Conservation (phyloP, 2,888 invertebrate species). For the Microdon myrmicae region DNA sequence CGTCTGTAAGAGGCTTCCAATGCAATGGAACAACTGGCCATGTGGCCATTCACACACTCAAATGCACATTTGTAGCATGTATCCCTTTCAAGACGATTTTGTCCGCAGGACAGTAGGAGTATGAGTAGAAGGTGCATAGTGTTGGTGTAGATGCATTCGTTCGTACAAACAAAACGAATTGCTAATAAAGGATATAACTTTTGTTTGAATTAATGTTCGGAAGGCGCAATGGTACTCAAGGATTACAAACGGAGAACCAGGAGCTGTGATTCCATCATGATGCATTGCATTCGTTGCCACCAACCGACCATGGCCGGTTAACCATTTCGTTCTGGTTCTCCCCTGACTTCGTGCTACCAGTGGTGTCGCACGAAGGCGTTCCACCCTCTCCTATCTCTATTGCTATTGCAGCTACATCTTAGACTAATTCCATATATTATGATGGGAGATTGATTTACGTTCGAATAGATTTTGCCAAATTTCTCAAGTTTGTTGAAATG, state of each 20-base stretch:
- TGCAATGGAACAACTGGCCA: slow-evolving; percentile 39
- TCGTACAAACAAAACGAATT: slow-evolving; percentile 49
- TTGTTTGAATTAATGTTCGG: slow-evolving; percentile 49
- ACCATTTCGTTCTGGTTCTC: slow-evolving; percentile 43
- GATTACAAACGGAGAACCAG: slow-evolving; percentile 12
- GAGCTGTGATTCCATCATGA: slow-evolving; percentile 42
- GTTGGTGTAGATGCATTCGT: slow-evolving; percentile 26
- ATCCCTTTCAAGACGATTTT: too few relatives aligned
- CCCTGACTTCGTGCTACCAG: slow-evolving; percentile 8
- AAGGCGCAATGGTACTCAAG: slow-evolving; percentile 44
- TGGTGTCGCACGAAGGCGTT: slow-evolving; percentile 19
- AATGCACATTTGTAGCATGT: neutral
- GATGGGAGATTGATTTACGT: slow-evolving; percentile 65
- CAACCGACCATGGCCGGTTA: slow-evolving; percentile 33
- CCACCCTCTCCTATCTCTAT: neutral
- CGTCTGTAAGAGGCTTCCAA: slow-evolving; percentile 26
- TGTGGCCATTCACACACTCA: slow-evolving; percentile 19
- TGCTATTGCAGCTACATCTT: slow-evolving; percentile 26
- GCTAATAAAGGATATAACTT: slow-evolving; percentile 52
- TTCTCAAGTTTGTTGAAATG: slow-evolving; percentile 61
- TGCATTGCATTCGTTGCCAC: slow-evolving; percentile 42
- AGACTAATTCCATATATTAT: slow-evolving; percentile 48
- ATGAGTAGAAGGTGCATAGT: neutral
- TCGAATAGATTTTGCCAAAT: slow-evolving; percentile 62
- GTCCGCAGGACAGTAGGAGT: too few relatives aligned